Evolutionary conservation across 2,888 invertebrate species (phyloP), one percentile per base, ranked within the genome.

Genomic region (Dolomedes plantarius): DNA sequence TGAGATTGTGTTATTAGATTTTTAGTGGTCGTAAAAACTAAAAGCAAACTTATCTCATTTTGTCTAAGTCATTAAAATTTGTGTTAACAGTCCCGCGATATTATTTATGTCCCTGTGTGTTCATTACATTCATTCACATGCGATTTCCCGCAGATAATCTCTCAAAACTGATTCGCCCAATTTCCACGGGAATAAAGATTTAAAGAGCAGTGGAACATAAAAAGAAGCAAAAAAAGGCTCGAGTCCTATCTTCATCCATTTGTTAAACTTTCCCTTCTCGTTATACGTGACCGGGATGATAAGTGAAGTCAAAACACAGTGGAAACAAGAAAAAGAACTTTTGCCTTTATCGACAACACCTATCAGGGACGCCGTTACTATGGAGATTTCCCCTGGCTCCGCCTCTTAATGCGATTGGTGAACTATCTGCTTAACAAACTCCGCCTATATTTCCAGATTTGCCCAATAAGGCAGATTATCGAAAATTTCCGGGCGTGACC

Each of bases 321-420:
- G 36, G n/a, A 64, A 56, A 74, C 46, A 74, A 56, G 56, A 67
- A 81, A 68, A 73, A 62, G 32, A 31, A 23, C 2, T 28, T 27
- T 67, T n/a, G 16, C n/a, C 3, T 16, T 56, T 73, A 83, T 83
- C 83, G 36, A 19, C 29, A 56, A 83, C 83, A 64, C 83, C 83
- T 83, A 83, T 83, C 77, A 50, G 46, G 73, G 69, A 50, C 28
- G 77, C 72, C 77, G 83, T 83, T 83, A 77, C 83, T 73, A 77
- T 83, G 83, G 83, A 29, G 83, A 83, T 83, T 83, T 67, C 31
- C n/a, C 7, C 2, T 32, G 65, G 77, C 13, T 32, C 83, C 83
- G 77, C 83, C 83, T 72, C 27, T 19, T 32, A 67, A 67, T 72
- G 29, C 83, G 27, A 83, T 83, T 83, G 83, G 83, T 32, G 77